These are phyloP conservation scores for Delichon dasypus DNA, from an alignment of 2,797 vertebrate genomes.

Conservation along the genomic window DNA sequence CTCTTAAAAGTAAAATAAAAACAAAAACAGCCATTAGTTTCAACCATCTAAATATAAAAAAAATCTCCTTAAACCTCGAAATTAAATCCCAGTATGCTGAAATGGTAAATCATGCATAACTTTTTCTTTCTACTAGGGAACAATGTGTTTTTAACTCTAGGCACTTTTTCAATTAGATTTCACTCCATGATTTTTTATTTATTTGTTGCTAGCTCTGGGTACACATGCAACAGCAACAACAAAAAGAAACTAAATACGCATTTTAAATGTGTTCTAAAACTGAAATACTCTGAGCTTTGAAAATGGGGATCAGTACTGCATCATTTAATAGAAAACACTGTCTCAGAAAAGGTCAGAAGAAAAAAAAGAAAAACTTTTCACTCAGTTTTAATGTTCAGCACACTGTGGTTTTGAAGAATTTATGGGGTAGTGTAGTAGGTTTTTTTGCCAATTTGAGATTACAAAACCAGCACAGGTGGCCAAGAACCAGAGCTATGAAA, in stretches of 20 bases:
- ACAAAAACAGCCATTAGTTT: neutral
- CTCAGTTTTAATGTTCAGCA: neutral
- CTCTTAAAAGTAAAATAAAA: conserved; percentile 6
- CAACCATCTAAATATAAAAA: neutral
- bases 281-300: neutral
- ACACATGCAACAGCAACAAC: neutral
- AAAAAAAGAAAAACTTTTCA: neutral
- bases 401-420: neutral
- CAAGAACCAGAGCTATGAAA: neutral
- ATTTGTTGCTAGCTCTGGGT: neutral
- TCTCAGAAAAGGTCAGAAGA: neutral
- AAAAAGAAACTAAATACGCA: neutral
- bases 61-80: neutral
- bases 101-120: neutral
- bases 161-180: conserved; percentile 44
- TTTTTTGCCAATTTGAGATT: neutral
- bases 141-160: conserved; percentile 22
- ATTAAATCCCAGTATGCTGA: conserved; percentile 9
- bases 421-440: neutral
- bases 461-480: neutral
- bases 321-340: neutral
- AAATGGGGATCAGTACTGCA: neutral
- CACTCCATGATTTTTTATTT: conserved; percentile 31
- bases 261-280: conserved; percentile 21
- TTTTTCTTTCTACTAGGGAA: neutral